Evolutionary conservation across 2,113 vertebrate genomes (phyloP), one percentile per base, ranked within the genome.

Genomic region (Platichthys flesus): DNA sequence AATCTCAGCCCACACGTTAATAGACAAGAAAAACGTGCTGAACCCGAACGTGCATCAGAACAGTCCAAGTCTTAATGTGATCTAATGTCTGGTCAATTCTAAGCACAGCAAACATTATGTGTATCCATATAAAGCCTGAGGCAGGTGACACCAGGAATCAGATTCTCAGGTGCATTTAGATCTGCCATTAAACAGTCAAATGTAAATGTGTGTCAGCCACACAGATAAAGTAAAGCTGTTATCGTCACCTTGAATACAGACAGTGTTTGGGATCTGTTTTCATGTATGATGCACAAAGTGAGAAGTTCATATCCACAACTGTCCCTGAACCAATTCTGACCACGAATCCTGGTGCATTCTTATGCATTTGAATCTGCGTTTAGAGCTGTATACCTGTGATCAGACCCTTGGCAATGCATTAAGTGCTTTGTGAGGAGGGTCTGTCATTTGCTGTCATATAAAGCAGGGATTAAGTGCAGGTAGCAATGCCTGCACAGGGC

Each of bases 401-500:
- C 10, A 0, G 2, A 26, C 9, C 16, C 59, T 13, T 18, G 16
- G 5, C 49, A 58, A 64, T 23, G 14, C 37, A 81, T 70, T 23
- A 12, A 20, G 0, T 35, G 54, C 2, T 2, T 26, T 26, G 12
- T 6, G 23, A 28, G 21, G 10, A 21, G 14, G 8, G 21, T 37
- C 26, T 31, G 23, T 47, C 23, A 56, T 8, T 23, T 67, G 42
- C 21, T 64, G 40, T 52, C 12, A 67, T 2, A 52, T 52, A 51
- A 62, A 57, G 21, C 49, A 26, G 35, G 40, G 47, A 37, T 8
- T 15, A 2, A 31, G 35, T 10, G 9, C 8, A 40, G 28, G 37
- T 23, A 70, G 49, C 21, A 66, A 18, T 55, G 42, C n/a, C 13
- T 74, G 65, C 35, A 78, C 56, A 67, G 31, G 71, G 42, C 63